A percentile compares a stretch with the other conserved stretches of the same genome.
phyloP scores from a whole-genome alignment of 1,140 invertebrate genomes.

The Pteromalus puparum region DNA sequence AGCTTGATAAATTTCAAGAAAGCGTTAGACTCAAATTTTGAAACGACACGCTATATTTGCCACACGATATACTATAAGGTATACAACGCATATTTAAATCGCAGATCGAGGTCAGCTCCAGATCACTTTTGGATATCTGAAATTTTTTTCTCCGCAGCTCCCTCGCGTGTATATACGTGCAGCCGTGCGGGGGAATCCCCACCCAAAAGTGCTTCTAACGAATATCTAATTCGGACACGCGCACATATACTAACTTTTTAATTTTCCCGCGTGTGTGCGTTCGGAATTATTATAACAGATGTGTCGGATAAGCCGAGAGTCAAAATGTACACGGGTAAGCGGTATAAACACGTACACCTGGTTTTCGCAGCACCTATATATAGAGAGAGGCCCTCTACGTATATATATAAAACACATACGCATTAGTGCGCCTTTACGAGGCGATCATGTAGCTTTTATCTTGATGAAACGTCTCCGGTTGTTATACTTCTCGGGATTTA shows the following conservation, averaged over 20 bases:
- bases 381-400: too few species aligned
- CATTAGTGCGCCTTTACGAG: background rate
- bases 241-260: background rate
- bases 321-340: background rate
- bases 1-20: background rate
- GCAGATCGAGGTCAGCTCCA: background rate
- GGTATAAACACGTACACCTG: background rate
- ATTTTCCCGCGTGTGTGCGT: background rate
- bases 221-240: conserved; percentile 8
- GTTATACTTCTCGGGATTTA: conserved; percentile 16
- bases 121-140: background rate
- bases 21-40: background rate
- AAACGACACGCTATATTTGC: background rate
- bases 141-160: background rate
- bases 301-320: conserved; percentile 2
- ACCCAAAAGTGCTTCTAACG: background rate
- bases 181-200: background rate
- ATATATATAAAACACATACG: background rate
- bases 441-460: background rate
- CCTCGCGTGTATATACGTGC: background rate
- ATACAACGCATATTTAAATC: background rate
- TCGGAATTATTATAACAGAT: conserved; percentile 1
- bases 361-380: background rate
- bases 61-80: background rate
- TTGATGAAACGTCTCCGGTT: conserved; percentile 1